Evolutionary conservation across 2,888 invertebrate genomes (phyloP), one percentile per base, ranked within the genome.

Genomic region (Corythucha ciliata): DNA sequence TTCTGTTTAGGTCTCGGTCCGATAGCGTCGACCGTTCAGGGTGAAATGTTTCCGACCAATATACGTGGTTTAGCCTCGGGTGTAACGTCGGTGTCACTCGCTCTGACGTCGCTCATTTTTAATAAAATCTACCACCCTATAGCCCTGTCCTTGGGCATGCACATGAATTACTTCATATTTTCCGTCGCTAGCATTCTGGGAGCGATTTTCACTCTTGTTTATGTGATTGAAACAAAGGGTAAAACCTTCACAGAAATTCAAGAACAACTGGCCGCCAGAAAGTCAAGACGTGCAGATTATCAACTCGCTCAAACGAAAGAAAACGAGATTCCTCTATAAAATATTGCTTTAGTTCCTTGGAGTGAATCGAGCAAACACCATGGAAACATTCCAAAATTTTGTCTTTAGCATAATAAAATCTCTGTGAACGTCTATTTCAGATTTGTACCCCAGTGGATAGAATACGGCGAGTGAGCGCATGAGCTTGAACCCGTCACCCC

Each of bases 161-260:
- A 81, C 65, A 77, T 76, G 68, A 76, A 76, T 61, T 82, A 80
- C 66, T 78, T 77, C 8, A 64, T 78, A n/a, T 53, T 78, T 48
- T 79, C 80, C 1, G 68, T 79, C 42, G 66, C 76, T 56, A 78
- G 77, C 64, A 75, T 80, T 4, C 36, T 55, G 1, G 59, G 56
- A 20, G 33, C 57, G 62, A 60, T 74, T 46, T 65, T 74, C 21
- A 66, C 73, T 57, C 72, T 81, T 12, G 79, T 80, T 3, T 65
- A 74, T 20, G 67, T 74, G 58, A 72, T 81, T 16, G 82, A 82
- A 67, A 82, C 82, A 4, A 82, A 80, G 65, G 80, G 80, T 50
- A 81, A 80, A 62, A 79, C 79, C 3, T 72, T 83, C 62, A 72
- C 78, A 39, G 75, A 78, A 62, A 82, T 83, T 61, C 82, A 82